Base-by-base conservation (phyloP, 2,113 vertebrate genomes). In the Bagarius yarrelli region DNA sequence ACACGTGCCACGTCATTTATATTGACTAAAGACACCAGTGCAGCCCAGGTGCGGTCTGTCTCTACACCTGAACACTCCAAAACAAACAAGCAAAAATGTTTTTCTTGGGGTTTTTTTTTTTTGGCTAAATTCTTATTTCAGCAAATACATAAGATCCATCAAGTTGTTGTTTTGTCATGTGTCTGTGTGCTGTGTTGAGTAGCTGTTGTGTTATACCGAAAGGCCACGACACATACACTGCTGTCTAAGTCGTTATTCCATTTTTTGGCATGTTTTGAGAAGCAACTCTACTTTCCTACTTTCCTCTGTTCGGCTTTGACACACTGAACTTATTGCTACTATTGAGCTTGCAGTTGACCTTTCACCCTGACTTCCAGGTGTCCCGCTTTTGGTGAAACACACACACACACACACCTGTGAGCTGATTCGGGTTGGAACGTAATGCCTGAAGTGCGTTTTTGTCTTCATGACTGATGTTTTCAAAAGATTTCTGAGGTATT, bases 291-390 rank as follows among this genome's bases (percentile, higher is more conserved):
- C 87, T 85, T 86, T 90, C 89, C 81, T 66, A 50, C 89, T 91
- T 94, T 47, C 92, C 94, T 94, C 94, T 95, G 93, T 94, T 92
- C 90, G 90, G 87, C 83, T 90, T 80, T 83, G 93, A 93, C 91
- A 90, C 93, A 86, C 92, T 92, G 91, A 93, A 93, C 92, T 93
- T 90, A 93, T 91, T 87, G 84, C 91, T 92, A 90, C 87, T 84
- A 88, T 80, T n/a, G 78, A 89, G 88, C 82, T 89, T 89, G 87
- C 71, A 81, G 0, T 8, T 78, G 91, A 94, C 91, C 95, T 92
- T 85, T 92, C 88, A 91, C 92, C 92, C 83, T 36, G 88, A 85
- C 90, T 88, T 91, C 87, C 81, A 92, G 88, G 82, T 88, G 91
- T 87, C 84, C 91, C 85, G 85, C 84, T 19, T n/a, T 32, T 25